Evolutionary conservation across 2,888 invertebrate genomes (phyloP).

Genomic region (Sinohyriopsis cumingii): DNA sequence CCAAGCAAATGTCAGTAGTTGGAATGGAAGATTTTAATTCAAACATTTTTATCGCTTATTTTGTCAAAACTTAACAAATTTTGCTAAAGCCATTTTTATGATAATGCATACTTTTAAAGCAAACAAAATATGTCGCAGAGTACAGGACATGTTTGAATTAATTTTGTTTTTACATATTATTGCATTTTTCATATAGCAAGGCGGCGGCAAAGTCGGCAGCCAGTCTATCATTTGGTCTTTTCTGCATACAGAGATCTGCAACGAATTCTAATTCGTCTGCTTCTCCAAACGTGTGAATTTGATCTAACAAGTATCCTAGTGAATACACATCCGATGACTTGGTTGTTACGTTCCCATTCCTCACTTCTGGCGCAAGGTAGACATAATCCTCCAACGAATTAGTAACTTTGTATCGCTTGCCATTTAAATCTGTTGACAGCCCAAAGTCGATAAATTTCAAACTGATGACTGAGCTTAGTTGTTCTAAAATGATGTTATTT

Average conservation of each 20-base stretch:
- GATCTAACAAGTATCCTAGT: constrained; percentile 34
- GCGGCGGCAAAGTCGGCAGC: constrained; percentile 15
- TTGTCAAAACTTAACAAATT: too few relatives aligned
- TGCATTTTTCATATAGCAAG: constrained; percentile 22
- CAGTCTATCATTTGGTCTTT: constrained; percentile 19
- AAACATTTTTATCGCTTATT: too few relatives aligned
- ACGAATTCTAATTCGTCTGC: constrained; percentile 20
- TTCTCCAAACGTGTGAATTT: constrained; percentile 17
- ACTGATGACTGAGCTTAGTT: constrained; percentile 12
- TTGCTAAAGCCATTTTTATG: too few relatives aligned
- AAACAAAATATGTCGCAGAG: too few relatives aligned
- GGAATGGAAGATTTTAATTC: too few relatives aligned
- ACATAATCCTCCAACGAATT: constrained; percentile 32
- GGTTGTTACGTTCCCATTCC: constrained; percentile 17
- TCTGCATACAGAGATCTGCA: constrained; percentile 25
- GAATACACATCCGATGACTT: constrained; percentile 33
- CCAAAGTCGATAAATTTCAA: constrained; percentile 38
- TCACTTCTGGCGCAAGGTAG: constrained; percentile 36
- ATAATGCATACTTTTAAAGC: too few relatives aligned
- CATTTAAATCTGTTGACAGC: constrained; percentile 33
- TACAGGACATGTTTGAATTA: too few relatives aligned
- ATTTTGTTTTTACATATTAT: too few relatives aligned
- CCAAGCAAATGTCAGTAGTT: too few relatives aligned
- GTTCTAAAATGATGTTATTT: constrained; percentile 32
- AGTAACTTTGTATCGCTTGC: constrained; percentile 31